phyloP scores from a whole-genome alignment of 2,797 vertebrate species.

The Chrysocyon brachyurus region DNA sequence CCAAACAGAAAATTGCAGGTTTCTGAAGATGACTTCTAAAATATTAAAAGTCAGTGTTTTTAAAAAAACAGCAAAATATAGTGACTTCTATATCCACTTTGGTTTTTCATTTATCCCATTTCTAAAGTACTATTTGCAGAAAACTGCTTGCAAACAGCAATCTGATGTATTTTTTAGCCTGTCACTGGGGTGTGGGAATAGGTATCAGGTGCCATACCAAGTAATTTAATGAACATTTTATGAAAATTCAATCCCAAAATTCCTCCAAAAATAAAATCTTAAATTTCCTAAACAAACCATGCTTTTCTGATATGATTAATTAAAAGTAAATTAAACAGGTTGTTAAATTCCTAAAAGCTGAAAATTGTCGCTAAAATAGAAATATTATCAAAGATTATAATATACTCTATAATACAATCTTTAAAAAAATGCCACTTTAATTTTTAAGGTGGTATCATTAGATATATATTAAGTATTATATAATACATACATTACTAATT shows the following conservation, averaged over 20 bases:
- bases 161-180: neutral
- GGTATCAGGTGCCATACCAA: neutral
- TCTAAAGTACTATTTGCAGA: neutral
- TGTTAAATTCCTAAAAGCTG: conserved; percentile 34
- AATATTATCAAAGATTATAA: conserved; percentile 47
- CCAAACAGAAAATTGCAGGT: neutral
- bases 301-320: conserved; percentile 29
- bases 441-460: neutral
- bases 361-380: conserved; percentile 43
- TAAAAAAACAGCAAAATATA: conserved; percentile 28
- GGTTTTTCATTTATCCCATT: neutral
- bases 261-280: neutral
- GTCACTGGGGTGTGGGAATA: neutral
- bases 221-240: conserved; percentile 34
- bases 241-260: neutral
- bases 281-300: neutral
- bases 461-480: neutral
- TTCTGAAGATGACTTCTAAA: neutral
- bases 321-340: neutral
- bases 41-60: conserved; percentile 31
- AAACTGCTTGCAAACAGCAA: neutral
- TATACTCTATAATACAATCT: neutral
- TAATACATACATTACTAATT: neutral
- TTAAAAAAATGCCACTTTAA: conserved; percentile 18
- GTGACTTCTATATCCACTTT: neutral